A percentile compares a stretch with the other conserved stretches of the same genome.
Conservation (phyloP, 2,113 vertebrate species). For the Xyrauchen texanus region DNA sequence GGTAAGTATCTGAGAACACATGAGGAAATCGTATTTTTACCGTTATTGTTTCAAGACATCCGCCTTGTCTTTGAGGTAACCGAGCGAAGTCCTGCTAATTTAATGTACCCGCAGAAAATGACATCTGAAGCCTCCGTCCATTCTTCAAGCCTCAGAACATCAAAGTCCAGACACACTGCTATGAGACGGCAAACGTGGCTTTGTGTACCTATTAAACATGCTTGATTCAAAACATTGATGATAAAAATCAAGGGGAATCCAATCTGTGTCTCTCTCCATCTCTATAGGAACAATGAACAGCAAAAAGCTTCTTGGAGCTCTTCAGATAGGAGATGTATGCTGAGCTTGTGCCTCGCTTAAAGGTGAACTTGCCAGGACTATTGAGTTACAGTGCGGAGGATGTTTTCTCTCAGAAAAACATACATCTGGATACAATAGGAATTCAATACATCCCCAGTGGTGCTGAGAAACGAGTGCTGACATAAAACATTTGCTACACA, state of each 20-base stretch:
- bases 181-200: not conserved
- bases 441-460: not conserved
- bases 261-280: not conserved
- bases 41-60: not conserved
- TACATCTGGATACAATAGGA: not conserved
- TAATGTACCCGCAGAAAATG: no score
- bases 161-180: not conserved
- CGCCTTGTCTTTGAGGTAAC: no score
- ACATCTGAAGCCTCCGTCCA: not conserved
- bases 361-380: conserved; percentile 69
- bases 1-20: not conserved
- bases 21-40: not conserved
- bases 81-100: no score
- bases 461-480: no score
- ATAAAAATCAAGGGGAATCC: not conserved
- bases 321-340: conserved; percentile 7
- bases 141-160: conserved; percentile 5
- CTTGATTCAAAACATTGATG: not conserved
- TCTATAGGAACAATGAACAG: not conserved
- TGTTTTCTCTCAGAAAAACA: conserved; percentile 2
- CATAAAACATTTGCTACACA: no score
- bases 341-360: conserved; percentile 51
- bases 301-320: not conserved
- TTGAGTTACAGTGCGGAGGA: conserved; percentile 57
- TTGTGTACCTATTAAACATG: not conserved